Evolutionary conservation across 2,888 invertebrate genomes (phyloP).

Genomic region (Sclerodermus sp.): DNA sequence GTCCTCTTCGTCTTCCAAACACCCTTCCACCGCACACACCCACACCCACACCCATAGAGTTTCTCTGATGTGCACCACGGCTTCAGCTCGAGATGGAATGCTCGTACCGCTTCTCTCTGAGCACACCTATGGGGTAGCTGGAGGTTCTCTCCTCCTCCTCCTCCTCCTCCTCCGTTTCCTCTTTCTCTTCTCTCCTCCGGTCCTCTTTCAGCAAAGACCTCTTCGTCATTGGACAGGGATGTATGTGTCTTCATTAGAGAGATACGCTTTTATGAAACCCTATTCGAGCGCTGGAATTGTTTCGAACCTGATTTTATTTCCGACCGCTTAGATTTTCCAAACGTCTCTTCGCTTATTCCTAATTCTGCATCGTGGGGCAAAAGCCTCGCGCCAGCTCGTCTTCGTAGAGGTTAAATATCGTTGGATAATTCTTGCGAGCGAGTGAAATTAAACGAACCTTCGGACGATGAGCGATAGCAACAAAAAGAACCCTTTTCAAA

Average conservation of each 20-base stretch:
- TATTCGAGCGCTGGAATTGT: too few relatives aligned
- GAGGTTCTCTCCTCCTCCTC: constrained; percentile 20
- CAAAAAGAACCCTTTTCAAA: too few relatives aligned
- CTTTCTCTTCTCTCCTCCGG: too few relatives aligned
- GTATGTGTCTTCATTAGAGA: constrained; percentile 17
- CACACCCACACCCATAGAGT: constrained; percentile 20
- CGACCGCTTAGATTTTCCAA: too few relatives aligned
- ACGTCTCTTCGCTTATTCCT: too few relatives aligned
- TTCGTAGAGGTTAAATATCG: too few relatives aligned
- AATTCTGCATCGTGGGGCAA: too few relatives aligned
- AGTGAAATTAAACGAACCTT: too few relatives aligned
- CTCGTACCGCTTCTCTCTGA: constrained; percentile 27
- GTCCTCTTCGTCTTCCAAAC: constrained; percentile 42
- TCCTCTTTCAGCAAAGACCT: constrained; percentile 5
- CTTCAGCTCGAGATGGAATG: constrained; percentile 39
- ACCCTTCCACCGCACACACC: constrained; percentile 36
- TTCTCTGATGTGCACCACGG: constrained; percentile 29
- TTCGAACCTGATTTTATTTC: too few relatives aligned
- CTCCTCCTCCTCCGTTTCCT: constrained; percentile 13
- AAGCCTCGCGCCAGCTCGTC: too few relatives aligned
- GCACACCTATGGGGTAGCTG: constrained; percentile 22
- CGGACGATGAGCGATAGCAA: too few relatives aligned
- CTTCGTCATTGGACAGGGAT: constrained; percentile 21
- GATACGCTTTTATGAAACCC: constrained; percentile 4
- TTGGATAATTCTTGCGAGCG: too few relatives aligned